Evolutionary conservation across 2,113 vertebrate genomes (phyloP).

Genomic region (Circaetus gallicus): DNA sequence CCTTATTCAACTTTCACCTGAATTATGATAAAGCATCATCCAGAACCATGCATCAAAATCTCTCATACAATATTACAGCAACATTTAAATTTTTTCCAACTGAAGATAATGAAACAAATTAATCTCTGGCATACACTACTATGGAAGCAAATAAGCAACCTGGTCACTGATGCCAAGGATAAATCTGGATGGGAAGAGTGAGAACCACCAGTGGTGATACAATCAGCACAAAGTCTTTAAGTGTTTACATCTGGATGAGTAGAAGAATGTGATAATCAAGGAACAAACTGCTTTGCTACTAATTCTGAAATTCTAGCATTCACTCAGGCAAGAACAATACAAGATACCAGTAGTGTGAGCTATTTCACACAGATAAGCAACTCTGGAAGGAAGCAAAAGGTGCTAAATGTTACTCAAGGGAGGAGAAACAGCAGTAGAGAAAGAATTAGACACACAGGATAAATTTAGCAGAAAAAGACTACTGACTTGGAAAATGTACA

Average conservation of each 20-base stretch:
- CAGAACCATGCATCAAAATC: neutral
- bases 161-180: neutral
- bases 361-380: neutral
- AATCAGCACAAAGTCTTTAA: neutral
- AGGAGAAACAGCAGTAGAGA: neutral
- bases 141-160: neutral
- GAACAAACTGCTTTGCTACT: neutral
- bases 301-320: neutral
- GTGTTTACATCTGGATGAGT: neutral
- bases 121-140: neutral
- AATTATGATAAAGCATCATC: neutral
- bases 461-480: neutral
- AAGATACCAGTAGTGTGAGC: neutral
- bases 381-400: neutral
- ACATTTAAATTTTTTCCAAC: neutral
- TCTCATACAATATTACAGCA: neutral
- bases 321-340: neutral
- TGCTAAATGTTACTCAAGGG: neutral
- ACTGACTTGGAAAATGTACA: neutral
- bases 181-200: neutral
- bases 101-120: neutral
- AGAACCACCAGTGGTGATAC: neutral
- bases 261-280: neutral
- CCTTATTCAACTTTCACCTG: neutral
- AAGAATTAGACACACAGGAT: neutral